Evolutionary conservation across 1,140 invertebrate species (phyloP), one percentile per base, ranked within the genome.

Genomic region (Brachionus rotundiformis): DNA sequence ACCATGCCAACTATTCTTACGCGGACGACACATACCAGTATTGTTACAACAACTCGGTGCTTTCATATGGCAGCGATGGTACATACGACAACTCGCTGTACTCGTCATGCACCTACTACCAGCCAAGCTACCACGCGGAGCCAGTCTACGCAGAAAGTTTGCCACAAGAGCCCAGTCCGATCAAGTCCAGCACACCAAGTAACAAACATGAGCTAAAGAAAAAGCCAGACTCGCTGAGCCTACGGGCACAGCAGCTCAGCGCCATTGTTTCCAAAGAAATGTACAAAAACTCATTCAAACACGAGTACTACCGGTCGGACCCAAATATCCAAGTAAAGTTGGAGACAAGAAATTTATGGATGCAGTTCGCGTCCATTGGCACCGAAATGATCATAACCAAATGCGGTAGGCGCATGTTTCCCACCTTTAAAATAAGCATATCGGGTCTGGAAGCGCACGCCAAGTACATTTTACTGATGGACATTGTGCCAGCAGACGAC

Each of bases 341-440:
- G 16, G 68, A 75, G 65, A 90, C 90, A 82, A 84, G 86, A 79
- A 95, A 98, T 85, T 91, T 98, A 81, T 98, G 96, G 96, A 93
- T 95, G 89, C 95, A 96, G 89, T 98, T 98, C 88, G 95, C 97
- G 89, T 94, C 95, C 86, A 91, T 98, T 82, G 95, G 95, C 84
- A 98, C 95, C 82, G 96, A 98, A 84, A 98, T 98, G 96, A 96
- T 98, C 88, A 98, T 98, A 90, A 98, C 96, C 83, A 98, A 98
- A 29, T 63, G 27, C 39, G 81, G 81, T n/a, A 19, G 81, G 11
- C 27, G 81, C 31, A 65, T 82, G 63, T 82, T 82, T 82, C 81
- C 81, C 31, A 82, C 68, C 10, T 75, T 82, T 41, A 61, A 61
- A 29, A 19, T 61, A 16, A 59, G 19, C 13, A 47, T 82, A 27